Conservation (phyloP, 1,140 invertebrate species). For the Ptiloglossa arizonensis region DNA sequence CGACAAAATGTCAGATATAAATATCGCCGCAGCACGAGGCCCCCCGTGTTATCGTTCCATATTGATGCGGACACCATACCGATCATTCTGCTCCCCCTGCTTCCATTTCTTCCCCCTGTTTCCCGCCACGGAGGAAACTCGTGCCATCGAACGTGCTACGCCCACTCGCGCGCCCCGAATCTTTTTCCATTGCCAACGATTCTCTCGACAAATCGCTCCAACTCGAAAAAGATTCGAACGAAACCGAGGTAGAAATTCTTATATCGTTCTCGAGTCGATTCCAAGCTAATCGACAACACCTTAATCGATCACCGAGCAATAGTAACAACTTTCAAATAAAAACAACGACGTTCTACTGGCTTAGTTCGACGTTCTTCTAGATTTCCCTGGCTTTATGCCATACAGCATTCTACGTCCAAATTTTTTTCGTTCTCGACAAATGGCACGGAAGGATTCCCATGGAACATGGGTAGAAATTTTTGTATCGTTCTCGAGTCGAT, state of each 20-base stretch:
- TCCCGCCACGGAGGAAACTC: slow-evolving; percentile 42
- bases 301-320: too few species aligned
- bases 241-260: neutral
- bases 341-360: too few species aligned
- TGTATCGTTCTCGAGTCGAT: neutral
- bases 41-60: slow-evolving; percentile 44
- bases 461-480: neutral
- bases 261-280: neutral
- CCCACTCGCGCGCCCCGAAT: neutral
- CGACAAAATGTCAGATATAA: slow-evolving; percentile 40
- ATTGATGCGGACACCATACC: slow-evolving; percentile 59
- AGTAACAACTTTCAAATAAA: too few species aligned
- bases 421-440: slow-evolving; percentile 10
- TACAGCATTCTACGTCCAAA: slow-evolving; percentile 44
- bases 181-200: too few species aligned
- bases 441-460: neutral
- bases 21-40: slow-evolving; percentile 36
- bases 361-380: too few species aligned
- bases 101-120: slow-evolving; percentile 36
- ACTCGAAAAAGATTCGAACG: neutral
- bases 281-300: too few species aligned
- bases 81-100: slow-evolving; percentile 35
- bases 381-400: too few species aligned
- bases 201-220: neutral
- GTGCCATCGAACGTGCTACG: slow-evolving; percentile 49